A percentile compares a stretch with the other conserved stretches of the same genome.
phyloP scores from a whole-genome alignment of 64 coral and sea anemone species.

The Stylophora pistillata region DNA sequence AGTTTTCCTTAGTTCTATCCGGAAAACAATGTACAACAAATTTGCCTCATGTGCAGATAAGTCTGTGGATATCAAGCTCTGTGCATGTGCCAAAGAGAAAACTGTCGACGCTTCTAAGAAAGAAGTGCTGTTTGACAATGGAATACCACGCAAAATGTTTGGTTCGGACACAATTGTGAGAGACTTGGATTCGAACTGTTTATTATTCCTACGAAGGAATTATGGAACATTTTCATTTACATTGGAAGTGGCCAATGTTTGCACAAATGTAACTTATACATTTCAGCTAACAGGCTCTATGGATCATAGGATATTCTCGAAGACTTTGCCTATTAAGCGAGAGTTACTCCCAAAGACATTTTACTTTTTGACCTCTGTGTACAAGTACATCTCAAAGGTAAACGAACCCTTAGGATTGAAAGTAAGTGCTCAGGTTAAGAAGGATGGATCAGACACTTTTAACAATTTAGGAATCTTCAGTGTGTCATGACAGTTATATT shows the following conservation, averaged over 20 bases:
- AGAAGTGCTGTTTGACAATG: neutral
- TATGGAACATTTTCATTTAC: neutral
- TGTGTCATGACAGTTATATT: neutral
- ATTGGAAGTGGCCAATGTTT: neutral
- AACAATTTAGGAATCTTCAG: neutral
- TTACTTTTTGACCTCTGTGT: neutral
- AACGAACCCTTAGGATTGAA: neutral
- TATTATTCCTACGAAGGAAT: neutral
- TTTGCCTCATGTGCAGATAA: conserved; percentile 48
- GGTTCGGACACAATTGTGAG: conserved; percentile 4
- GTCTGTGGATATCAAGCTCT: conserved; percentile 29
- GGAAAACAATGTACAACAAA: conserved; percentile 38
- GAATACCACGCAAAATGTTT: neutral
- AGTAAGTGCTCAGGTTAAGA: neutral
- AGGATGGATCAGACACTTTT: neutral
- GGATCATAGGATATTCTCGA: neutral
- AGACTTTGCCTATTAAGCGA: neutral
- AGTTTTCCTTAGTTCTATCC: neutral
- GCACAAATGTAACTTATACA: neutral
- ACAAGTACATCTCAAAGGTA: neutral
- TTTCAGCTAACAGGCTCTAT: neutral
- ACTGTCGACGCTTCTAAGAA: neutral
- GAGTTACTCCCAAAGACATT: neutral
- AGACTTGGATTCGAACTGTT: neutral
- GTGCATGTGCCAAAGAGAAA: conserved; percentile 12